These are phyloP conservation scores for Acrobasis consociella DNA, from an alignment of 2,888 invertebrate genomes.

Conservation along the genomic window DNA sequence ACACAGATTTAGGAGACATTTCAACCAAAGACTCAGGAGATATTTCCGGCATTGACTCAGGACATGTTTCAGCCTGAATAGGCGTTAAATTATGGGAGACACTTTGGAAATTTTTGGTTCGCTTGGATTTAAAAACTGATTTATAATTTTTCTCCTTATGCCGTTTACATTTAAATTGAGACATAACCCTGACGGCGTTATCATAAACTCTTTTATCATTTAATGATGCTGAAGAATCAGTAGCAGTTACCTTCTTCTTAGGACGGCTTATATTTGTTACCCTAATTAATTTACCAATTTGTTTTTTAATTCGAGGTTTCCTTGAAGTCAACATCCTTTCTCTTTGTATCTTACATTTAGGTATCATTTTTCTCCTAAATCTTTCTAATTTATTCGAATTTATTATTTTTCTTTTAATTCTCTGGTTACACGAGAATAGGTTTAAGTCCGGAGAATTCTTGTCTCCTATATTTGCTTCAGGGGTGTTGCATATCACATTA, in stretches of 20 bases:
- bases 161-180: constrained; percentile 51
- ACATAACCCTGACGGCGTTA: constrained; percentile 61
- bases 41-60: background rate
- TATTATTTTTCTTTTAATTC: constrained; percentile 31
- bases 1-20: background rate
- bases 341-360: constrained; percentile 58
- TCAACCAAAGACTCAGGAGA: background rate
- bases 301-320: constrained; percentile 35
- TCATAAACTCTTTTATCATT: constrained; percentile 59
- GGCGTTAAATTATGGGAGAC: background rate
- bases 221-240: constrained; percentile 39
- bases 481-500: background rate
- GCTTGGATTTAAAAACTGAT: constrained; percentile 21
- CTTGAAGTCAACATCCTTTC: constrained; percentile 33
- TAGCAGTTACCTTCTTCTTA: constrained; percentile 29
- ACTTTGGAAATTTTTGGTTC: constrained; percentile 20
- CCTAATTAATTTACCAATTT: constrained; percentile 32
- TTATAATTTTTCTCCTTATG: background rate
- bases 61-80: background rate
- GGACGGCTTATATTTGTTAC: constrained; percentile 24
- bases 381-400: constrained; percentile 58
- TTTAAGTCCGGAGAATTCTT: background rate
- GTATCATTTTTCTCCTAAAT: constrained; percentile 51
- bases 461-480: background rate
- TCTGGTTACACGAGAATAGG: constrained; percentile 13